These are phyloP conservation scores for Orbicella faveolata DNA, from an alignment of 64 coral and sea anemone species.

Conservation along the genomic window DNA sequence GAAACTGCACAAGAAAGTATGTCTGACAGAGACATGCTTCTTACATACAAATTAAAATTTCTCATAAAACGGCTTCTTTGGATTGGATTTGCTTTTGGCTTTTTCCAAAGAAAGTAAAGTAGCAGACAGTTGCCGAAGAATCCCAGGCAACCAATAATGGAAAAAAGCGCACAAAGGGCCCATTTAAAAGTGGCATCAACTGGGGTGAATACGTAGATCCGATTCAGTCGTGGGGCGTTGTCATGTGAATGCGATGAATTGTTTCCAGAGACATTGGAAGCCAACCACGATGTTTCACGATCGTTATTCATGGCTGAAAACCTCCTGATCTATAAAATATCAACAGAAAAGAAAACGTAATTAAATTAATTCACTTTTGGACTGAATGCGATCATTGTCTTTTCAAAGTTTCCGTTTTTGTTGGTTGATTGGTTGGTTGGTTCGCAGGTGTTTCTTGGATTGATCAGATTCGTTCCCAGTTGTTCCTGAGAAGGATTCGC, in stretches of 20 bases:
- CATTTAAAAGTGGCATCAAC: neutral
- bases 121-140: neutral
- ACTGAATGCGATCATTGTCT: too few relatives aligned
- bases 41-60: neutral
- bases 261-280: neutral
- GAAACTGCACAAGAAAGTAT: neutral
- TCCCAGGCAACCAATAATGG: neutral
- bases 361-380: too few relatives aligned
- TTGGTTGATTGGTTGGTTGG: too few relatives aligned
- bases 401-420: too few relatives aligned
- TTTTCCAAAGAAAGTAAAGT: constrained; percentile 20
- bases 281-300: neutral
- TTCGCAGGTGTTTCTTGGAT: too few relatives aligned
- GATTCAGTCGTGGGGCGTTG: neutral
- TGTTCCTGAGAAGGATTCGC: too few relatives aligned
- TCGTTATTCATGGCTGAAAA: neutral
- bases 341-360: neutral
- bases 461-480: too few relatives aligned
- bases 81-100: neutral
- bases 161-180: neutral
- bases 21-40: constrained; percentile 25
- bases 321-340: neutral
- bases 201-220: constrained; percentile 2
- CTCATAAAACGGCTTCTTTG: neutral
- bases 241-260: neutral